Evolutionary conservation across 2,797 vertebrate genomes (phyloP).

Genomic region (Hippoglossus hippoglossus): DNA sequence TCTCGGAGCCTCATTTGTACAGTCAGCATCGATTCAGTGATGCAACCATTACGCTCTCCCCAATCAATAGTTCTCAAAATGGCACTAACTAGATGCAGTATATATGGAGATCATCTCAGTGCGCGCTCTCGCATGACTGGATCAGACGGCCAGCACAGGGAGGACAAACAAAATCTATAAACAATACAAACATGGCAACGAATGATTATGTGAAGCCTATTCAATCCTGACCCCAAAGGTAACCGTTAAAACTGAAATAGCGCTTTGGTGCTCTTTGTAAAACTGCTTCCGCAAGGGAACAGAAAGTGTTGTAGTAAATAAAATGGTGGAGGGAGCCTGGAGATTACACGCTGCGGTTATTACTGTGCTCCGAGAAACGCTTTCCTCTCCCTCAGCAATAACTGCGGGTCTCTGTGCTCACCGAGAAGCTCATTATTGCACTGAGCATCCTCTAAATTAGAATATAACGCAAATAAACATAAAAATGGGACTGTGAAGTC

Average conservation of each 20-base stretch:
- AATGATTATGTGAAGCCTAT: slow-evolving; percentile 51
- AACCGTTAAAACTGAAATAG: slow-evolving; percentile 69
- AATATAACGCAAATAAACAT: slow-evolving; percentile 44
- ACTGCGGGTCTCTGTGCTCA: slow-evolving; percentile 31
- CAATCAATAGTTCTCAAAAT: slow-evolving; percentile 71
- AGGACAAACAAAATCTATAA: slow-evolving; percentile 49
- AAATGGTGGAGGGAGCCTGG: slow-evolving; percentile 49
- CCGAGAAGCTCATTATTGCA: slow-evolving; percentile 35
- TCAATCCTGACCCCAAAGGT: slow-evolving; percentile 56
- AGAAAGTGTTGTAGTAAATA: slow-evolving; percentile 58
- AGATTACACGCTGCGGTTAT: slow-evolving; percentile 47
- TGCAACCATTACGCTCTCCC: slow-evolving; percentile 43
- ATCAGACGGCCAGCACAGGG: slow-evolving; percentile 23
- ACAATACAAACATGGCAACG: slow-evolving; percentile 53
- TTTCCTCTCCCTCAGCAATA: slow-evolving; percentile 36
- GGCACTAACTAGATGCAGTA: slow-evolving; percentile 52
- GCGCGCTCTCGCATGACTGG: slow-evolving; percentile 27
- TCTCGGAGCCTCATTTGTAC: slow-evolving; percentile 52
- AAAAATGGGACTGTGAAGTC: slow-evolving; percentile 28
- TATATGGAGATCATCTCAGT: slow-evolving; percentile 50
- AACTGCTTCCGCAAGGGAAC: slow-evolving; percentile 51
- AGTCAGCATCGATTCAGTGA: slow-evolving; percentile 56
- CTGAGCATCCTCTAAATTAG: slow-evolving; percentile 38
- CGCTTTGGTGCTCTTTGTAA: slow-evolving; percentile 44
- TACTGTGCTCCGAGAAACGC: slow-evolving; percentile 40